These are phyloP conservation scores for Isichthys henryi DNA, from an alignment of 2,113 vertebrate species.

Conservation along the genomic window DNA sequence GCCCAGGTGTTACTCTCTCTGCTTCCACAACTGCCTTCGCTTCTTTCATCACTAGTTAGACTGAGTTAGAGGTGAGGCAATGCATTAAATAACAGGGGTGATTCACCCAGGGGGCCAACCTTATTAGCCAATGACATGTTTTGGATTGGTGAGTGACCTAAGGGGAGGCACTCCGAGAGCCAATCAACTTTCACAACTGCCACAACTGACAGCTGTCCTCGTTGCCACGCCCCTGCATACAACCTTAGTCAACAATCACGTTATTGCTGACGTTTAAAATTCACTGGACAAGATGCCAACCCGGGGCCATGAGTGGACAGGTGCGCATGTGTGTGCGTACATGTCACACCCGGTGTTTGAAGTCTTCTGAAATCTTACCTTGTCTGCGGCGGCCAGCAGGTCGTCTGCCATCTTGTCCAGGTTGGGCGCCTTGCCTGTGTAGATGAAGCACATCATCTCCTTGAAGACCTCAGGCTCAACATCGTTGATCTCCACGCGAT, in stretches of 20 bases:
- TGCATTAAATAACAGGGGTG: not conserved
- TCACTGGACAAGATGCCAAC: not conserved
- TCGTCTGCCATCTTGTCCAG: constrained; percentile 98
- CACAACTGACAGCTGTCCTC: not conserved
- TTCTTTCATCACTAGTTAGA: not conserved
- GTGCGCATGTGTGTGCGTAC: not conserved
- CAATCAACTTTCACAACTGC: not conserved
- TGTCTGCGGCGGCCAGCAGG: constrained; percentile 92
- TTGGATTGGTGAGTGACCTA: not conserved
- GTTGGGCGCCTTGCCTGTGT: constrained; percentile 95
- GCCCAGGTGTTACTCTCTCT: not conserved
- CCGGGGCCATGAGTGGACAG: not conserved
- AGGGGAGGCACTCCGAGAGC: not conserved
- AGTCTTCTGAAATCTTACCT: constrained; percentile 58
- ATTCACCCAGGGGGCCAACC: not conserved
- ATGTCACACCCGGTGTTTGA: not conserved
- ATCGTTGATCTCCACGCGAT: constrained; percentile 96
- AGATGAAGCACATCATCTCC: constrained; percentile 99
- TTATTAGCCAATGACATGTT: not conserved
- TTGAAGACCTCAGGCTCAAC: constrained; percentile 97
- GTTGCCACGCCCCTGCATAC: not conserved
- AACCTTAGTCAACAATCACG: not conserved
- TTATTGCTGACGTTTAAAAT: not conserved
- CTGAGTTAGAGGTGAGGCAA: not conserved
- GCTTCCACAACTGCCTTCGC: not conserved